These are phyloP conservation scores for Chanos chanos DNA, from an alignment of 2,797 vertebrate genomes.

Conservation along the genomic window DNA sequence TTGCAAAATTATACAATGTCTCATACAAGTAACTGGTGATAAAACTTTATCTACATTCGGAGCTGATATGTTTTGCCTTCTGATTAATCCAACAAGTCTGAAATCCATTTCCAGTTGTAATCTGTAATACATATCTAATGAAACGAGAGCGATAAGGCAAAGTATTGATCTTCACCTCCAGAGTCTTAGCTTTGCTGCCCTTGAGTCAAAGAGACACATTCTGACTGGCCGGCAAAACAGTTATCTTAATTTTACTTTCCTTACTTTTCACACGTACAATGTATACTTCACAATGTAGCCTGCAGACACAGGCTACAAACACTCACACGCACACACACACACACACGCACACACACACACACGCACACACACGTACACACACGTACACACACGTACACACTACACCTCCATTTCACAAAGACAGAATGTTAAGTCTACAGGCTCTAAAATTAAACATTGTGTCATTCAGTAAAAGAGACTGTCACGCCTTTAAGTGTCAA, in stretches of 20 bases:
- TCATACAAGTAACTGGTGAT: background rate
- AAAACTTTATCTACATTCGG: too few species aligned
- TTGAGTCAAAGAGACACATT: slow-evolving; percentile 33
- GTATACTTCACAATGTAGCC: too few species aligned
- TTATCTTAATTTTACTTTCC: too few species aligned
- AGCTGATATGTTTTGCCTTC: slow-evolving; percentile 25
- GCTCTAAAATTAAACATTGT: too few species aligned
- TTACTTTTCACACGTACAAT: too few species aligned
- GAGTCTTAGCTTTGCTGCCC: slow-evolving; percentile 31
- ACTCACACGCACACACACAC: background rate
- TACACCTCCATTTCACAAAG: too few species aligned
- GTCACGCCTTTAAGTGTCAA: too few species aligned
- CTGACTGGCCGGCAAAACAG: too few species aligned
- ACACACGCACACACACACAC: background rate
- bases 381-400: background rate
- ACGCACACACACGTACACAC: background rate
- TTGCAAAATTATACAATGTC: background rate
- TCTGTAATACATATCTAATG: slow-evolving; percentile 38
- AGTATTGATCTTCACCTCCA: slow-evolving; percentile 28
- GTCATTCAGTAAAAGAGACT: too few species aligned
- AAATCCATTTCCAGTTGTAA: slow-evolving; percentile 26
- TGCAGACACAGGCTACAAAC: background rate
- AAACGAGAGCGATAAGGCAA: slow-evolving; percentile 26
- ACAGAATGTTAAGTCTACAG: too few species aligned
- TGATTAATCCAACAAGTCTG: slow-evolving; percentile 34